Base-by-base conservation (phyloP, 1,140 invertebrate genomes). In the Drosophila punjabiensis region DNA sequence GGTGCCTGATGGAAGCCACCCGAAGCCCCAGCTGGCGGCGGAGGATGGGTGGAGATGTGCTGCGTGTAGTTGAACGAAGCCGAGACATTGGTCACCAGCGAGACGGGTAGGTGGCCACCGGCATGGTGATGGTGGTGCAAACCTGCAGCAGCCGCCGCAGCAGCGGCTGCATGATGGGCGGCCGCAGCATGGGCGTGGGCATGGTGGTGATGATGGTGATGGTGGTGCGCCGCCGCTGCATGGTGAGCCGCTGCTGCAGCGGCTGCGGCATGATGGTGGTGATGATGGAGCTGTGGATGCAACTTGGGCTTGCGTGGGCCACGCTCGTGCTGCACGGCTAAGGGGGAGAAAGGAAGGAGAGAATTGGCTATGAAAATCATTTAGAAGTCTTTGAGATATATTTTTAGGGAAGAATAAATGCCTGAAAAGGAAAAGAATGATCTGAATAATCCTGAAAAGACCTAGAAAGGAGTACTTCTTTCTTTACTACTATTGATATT, bases 281-380 rank as follows among this genome's bases (percentile, higher is more conserved):
- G 92, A 20, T 93, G 92, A 53, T 93, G 92, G 52, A 93, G 18
- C 24, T 92, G 91, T 8, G 92, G 92, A 79, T 93, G 96, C 39
- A 96, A 86, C 88, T 97, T 99, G 0, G 98, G 98, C 93, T 98
- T 98, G 28, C 98, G 95, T 0, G 98, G 98, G 11, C 98, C 98
- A 59, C 98, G 95, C 93, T 99, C 98, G 93, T 99, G 98, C 94
- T 99, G 98, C 35, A 99, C 98, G 88, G 98, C 98, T 99, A 50
- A 0, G 70, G 68, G 10, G 33, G 16, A n/a, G 13, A 18, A 3
- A 9, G 33, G 35, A 20, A 45, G 3, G 18, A 39, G 20, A 53
- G 11, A 16, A 35, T 61, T 45, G 61, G 47, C 58, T 63, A 43
- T 43, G 28, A 20, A 63, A 43, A 66, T 43, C 37, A 63, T 43